Evolutionary conservation across 1,140 invertebrate species (phyloP), one percentile per base, ranked within the genome.

Genomic region (Octopus bimaculoides): DNA sequence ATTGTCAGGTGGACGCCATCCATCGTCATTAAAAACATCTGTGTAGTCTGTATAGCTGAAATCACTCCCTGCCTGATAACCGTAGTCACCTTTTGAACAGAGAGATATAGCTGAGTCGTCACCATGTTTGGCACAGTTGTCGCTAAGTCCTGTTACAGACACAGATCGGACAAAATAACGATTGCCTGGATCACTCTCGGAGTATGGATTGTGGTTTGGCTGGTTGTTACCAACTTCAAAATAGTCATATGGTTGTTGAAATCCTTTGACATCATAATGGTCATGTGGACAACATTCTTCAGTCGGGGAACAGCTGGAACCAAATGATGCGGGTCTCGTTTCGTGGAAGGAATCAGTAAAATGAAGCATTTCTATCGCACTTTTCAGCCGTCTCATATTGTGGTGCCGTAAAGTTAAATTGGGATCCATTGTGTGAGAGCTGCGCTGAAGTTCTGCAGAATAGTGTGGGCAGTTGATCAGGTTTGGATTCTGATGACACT

Each of bases 21-120:
- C 84, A 54, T 87, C 86, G 26, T 87, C 86, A 77, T 74, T 14
- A 41, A 76, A 75, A 82, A 82, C 54, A 81, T 82, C 41, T 77
- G 78, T 56, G 81, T 83, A 85, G 73, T 84, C 85, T 20, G 80
- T 81, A 77, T 85, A 85, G 80, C 86, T 87, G 80, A 86, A 88
- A 55, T 88, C 87, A 79, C 87, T 88, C 52, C 84, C 87, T n/a
- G 85, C 86, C 55, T 82, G 83, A 75, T 83, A 85, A 12, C 86
- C 87, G 53, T 87, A 87, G 14, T 87, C 87, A 5, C 86, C 86
- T 14, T 83, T 81, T 54, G 86, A 87, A 41, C 85, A 82, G 77
- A 87, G 79, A n/a, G 87, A 88, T 17, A 88, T 86, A 5, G 86
- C 87, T 0, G 87, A 88, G 73, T 88, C 87, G 75, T 88, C 86